These are phyloP conservation scores for Athene noctua DNA, from an alignment of 2,113 vertebrate genomes.

Conservation along the genomic window DNA sequence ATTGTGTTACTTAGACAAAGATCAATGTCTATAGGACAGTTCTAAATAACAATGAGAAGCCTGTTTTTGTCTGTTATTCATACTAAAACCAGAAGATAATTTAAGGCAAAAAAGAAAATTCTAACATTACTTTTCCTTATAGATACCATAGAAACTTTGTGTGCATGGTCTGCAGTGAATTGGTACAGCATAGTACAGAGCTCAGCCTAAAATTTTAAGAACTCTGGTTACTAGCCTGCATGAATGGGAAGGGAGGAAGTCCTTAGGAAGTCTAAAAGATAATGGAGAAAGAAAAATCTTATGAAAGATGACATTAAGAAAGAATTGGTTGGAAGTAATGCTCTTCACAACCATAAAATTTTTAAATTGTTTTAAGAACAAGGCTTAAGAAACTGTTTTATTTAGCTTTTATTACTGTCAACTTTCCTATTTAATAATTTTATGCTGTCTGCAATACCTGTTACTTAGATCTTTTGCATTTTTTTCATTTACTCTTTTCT, in stretches of 20 bases:
- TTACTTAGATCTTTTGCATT: not conserved
- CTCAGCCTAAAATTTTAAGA: not conserved
- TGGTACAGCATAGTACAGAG: not conserved
- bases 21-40: fast-evolving
- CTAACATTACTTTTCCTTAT: not conserved
- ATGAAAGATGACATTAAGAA: not conserved
- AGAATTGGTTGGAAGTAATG: not conserved
- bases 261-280: not conserved
- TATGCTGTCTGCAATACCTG: not conserved
- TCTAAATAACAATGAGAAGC: not conserved
- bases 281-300: not conserved
- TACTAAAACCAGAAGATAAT: not conserved
- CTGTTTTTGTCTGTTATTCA: not conserved
- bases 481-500: slow-evolving; percentile 11
- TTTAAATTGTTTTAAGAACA: not conserved
- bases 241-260: not conserved
- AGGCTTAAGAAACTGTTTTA: not conserved
- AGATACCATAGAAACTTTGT: not conserved
- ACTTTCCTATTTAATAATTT: not conserved
- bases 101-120: not conserved
- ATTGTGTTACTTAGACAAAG: not conserved
- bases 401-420: not conserved
- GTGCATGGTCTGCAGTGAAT: not conserved
- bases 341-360: not conserved
- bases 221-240: not conserved